Evolutionary conservation across 1,140 invertebrate genomes (phyloP), one percentile per base, ranked within the genome.

Genomic region (Semibalanus balanoides): DNA sequence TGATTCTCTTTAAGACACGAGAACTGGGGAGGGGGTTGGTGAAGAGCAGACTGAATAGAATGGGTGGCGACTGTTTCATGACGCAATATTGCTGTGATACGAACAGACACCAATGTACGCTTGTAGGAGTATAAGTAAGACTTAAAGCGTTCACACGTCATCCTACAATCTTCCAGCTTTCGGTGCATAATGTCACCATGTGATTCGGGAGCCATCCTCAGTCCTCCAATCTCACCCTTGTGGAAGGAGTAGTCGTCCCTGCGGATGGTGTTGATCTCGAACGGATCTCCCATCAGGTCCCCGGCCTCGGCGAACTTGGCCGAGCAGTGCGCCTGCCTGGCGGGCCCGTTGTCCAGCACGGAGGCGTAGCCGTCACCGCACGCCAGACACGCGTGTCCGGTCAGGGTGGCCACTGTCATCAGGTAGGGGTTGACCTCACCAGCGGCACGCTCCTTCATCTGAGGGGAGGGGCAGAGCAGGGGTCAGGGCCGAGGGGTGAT

Each of bases 381-480:
- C 19, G 92, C 89, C 0, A 91, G 83, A 74, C 85, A 85, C 19
- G 94, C 94, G 83, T 97, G 95, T 0, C 93, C 93, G 29, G 96
- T 98, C 73, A 99, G 84, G 1, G 97, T 99, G 27, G 97, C 96
- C 81, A 98, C 90, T 0, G 96, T 99, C 80, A 96, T 94, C 29
- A 99, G 85, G 84, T 97, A 91, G 0, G 96, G 93, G 82, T 92
- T 89, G 0, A 81, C 79, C 74, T 90, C 22, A 90, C 84, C 76
- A 89, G 87, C 74, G 83, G 80, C 75, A 87, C 90, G 83, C 89
- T 91, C 84, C 91, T 87, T 81, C 79, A 81, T 80, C 85, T 90
- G 84, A 3, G 51, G 51, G 51, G 51, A 64, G 14, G 51, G 51
- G 22, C 9, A 19, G 22, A 1, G 51, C 7, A 25, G 14, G 14